Evolutionary conservation across 2,113 vertebrate genomes (phyloP).

Genomic region (Panthera uncia): DNA sequence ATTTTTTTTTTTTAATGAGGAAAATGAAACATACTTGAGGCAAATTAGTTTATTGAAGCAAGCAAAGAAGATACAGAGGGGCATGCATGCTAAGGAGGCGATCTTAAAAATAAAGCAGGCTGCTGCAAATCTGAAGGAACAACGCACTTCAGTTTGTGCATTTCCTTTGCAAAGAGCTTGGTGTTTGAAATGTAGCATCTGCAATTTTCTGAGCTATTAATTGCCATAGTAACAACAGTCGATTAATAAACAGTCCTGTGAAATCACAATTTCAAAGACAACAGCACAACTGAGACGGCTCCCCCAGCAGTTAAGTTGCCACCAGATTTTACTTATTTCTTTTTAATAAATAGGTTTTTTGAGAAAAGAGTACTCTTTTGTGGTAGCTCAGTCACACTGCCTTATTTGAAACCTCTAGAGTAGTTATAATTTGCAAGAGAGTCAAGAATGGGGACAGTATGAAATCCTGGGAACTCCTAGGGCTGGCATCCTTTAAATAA

Average conservation of each 20-base stretch:
- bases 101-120: conserved; percentile 49
- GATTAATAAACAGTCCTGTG: conserved; percentile 76
- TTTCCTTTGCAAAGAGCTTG: conserved; percentile 53
- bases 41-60: conserved; percentile 73
- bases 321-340: conserved; percentile 58
- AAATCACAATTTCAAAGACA: conserved; percentile 76
- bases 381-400: not conserved
- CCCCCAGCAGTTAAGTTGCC: conserved; percentile 61
- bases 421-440: conserved; percentile 41
- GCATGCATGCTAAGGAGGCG: not conserved
- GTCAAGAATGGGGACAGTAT: conserved; percentile 35
- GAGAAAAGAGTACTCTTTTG: conserved; percentile 48
- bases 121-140: conserved; percentile 23
- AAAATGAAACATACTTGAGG: conserved; percentile 67
- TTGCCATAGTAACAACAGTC: conserved; percentile 76
- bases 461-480: conserved; percentile 17
- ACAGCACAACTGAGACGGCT: conserved; percentile 45
- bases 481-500: conserved; percentile 28
- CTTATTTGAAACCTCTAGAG: conserved; percentile 31
- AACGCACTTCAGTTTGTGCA: conserved; percentile 7
- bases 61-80: conserved; percentile 61
- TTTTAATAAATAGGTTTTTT: conserved; percentile 67
- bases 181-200: conserved; percentile 67
- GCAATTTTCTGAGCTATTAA: conserved; percentile 76
- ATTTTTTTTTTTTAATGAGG: conserved; percentile 60